Conservation (phyloP, 2,797 vertebrate species). For the Urophycis tenuis region DNA sequence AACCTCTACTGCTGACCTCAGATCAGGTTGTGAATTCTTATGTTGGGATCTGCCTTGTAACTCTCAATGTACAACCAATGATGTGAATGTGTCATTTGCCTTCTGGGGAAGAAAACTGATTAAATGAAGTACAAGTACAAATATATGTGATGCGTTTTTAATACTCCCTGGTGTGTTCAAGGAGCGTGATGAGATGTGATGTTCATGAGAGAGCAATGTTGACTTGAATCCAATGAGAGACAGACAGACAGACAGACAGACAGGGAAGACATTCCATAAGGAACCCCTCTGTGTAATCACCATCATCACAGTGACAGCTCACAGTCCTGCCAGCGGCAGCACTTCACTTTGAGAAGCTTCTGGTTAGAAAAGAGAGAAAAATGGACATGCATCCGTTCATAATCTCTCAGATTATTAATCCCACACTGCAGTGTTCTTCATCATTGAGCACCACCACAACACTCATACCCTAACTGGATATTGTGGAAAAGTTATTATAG, state of each 20-base stretch:
- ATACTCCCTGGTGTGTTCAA: background rate
- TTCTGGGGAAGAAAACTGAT: conserved; percentile 16
- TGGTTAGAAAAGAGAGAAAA: background rate
- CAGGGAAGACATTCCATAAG: background rate
- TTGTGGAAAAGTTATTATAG: background rate
- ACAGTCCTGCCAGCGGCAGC: background rate
- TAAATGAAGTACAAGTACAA: background rate
- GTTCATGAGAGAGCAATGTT: background rate
- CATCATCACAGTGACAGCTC: background rate
- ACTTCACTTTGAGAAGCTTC: background rate
- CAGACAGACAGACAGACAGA: no score
- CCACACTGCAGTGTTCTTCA: background rate
- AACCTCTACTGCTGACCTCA: background rate
- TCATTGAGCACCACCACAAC: background rate
- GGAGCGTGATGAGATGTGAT: background rate
- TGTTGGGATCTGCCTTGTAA: conserved; percentile 43
- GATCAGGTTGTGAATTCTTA: conserved; percentile 17
- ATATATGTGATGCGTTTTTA: background rate
- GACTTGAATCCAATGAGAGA: background rate
- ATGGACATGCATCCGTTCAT: no score
- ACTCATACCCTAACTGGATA: background rate
- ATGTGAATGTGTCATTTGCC: conserved; percentile 77
- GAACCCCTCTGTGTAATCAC: background rate
- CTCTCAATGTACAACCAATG: conserved; percentile 52
- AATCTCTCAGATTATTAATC: background rate